Base-by-base conservation (phyloP, 2,113 vertebrate species). In the Elephas maximus region DNA sequence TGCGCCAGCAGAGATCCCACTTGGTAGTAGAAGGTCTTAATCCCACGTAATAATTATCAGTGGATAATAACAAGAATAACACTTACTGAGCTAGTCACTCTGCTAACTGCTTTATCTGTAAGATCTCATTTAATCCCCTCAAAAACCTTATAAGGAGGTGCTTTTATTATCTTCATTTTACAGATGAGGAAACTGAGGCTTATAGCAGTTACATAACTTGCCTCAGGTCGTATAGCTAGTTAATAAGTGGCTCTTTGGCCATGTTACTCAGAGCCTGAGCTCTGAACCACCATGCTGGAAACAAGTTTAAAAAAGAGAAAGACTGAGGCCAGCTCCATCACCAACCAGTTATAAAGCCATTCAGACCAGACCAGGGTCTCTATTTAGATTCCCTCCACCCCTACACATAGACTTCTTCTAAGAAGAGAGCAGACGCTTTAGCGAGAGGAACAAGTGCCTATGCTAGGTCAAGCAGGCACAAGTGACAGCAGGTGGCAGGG, bases 241-340 rank as follows among this genome's bases (percentile, higher is more conserved):
- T 24, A 84, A 45, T 48, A 53, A 78, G 53, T 83, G 60, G 77
- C 60, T 90, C 78, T 63, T 28, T 37, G 28, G 3, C 62, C 60
- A 6, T 4, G 4, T 57, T 20, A 41, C 94, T 92, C 21, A 11
- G 41, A 86, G 44, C 80, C 67, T 62, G n/a, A 71, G 21, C 57
- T 96, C 80, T 94, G 62, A 37, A 69, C 45, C 62, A 78, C 23
- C 44, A 78, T 48, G 76, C 24, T 79, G 45, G 37, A 79, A 51
- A 79, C 44, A 67, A 57, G 67, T 90, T 65, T 65, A 77, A 30
- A 93, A 94, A n/a, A 81, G 7, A 90, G n/a, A 83, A 74, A 88
- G 77, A 95, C 73, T 14, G 6, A 88, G 33, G 53, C 44, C 45
- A 28, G 76, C 51, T 94, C 74, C 44, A 20, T 1, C 86, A n/a